Evolutionary conservation across 2,113 vertebrate genomes (phyloP).

Genomic region (Pongo abelii): DNA sequence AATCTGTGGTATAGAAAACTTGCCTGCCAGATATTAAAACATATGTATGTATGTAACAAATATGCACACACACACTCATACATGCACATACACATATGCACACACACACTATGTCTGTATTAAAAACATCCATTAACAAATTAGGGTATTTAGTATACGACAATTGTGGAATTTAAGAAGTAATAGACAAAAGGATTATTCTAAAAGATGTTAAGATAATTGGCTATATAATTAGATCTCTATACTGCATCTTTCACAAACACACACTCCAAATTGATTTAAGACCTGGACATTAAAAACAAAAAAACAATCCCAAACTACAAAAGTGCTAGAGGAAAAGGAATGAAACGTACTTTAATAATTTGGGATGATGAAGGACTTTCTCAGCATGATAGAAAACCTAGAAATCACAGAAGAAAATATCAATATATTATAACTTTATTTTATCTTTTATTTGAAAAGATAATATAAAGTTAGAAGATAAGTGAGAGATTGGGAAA

Average conservation of each 20-base stretch:
- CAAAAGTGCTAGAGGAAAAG: slow-evolving; percentile 22
- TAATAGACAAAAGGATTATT: background rate
- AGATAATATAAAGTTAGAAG: slow-evolving; percentile 30
- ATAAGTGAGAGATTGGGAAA: background rate
- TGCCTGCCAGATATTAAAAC: background rate
- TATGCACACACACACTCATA: background rate
- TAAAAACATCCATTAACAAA: background rate
- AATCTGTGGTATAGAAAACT: background rate
- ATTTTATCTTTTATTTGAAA: background rate
- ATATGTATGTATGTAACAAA: background rate
- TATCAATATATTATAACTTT: background rate
- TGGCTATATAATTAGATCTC: background rate
- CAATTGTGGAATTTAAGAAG: background rate
- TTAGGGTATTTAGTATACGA: background rate
- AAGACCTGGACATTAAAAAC: background rate
- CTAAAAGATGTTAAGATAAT: slow-evolving; percentile 18
- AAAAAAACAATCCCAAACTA: background rate
- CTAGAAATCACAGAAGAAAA: background rate
- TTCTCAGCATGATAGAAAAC: background rate
- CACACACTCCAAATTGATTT: background rate
- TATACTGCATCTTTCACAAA: background rate
- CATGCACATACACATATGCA: background rate
- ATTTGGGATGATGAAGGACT: background rate
- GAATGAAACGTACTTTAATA: background rate
- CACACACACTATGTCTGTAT: background rate